A percentile compares a stretch with the other conserved stretches of the same genome.
Evolutionary conservation across 2,888 invertebrate genomes (phyloP).

Genomic region (Ramazzottius varieornatus): DNA sequence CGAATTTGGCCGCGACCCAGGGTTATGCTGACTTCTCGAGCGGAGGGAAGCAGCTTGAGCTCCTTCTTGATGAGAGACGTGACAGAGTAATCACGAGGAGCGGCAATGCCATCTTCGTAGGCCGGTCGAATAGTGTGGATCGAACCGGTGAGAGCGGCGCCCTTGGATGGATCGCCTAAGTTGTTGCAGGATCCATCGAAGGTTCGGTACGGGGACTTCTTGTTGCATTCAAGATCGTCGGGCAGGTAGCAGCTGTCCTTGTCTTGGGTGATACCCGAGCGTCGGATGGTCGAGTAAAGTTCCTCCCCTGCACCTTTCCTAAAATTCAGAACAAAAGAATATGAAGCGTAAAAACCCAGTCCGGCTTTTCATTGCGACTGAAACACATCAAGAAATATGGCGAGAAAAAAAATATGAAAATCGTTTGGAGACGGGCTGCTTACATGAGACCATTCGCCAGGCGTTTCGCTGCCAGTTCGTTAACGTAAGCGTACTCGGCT

Average conservation of each 20-base stretch:
- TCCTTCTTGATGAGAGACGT: not conserved
- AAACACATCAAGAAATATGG: too few relatives aligned
- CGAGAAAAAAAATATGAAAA: not conserved
- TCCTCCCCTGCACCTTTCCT: not conserved
- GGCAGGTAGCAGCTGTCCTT: not conserved
- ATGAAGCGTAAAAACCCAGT: not conserved
- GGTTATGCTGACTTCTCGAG: not conserved
- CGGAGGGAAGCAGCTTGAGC: not conserved
- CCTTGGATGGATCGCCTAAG: not conserved
- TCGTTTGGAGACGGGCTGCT: not conserved
- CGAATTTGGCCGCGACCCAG: not conserved
- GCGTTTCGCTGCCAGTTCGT: not conserved
- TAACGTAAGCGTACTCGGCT: not conserved
- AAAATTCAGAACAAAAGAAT: not conserved
- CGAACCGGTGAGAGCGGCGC: not conserved
- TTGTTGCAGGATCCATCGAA: conserved; percentile 1
- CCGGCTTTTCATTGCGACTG: not conserved
- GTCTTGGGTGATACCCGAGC: not conserved
- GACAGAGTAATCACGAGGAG: not conserved
- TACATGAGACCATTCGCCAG: not conserved
- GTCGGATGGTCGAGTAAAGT: not conserved
- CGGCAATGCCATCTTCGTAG: not conserved
- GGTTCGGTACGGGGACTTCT: not conserved
- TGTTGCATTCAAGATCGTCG: not conserved
- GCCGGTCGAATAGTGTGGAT: not conserved